Conservation (phyloP, 2,888 invertebrate genomes). For the Pomacea canaliculata region DNA sequence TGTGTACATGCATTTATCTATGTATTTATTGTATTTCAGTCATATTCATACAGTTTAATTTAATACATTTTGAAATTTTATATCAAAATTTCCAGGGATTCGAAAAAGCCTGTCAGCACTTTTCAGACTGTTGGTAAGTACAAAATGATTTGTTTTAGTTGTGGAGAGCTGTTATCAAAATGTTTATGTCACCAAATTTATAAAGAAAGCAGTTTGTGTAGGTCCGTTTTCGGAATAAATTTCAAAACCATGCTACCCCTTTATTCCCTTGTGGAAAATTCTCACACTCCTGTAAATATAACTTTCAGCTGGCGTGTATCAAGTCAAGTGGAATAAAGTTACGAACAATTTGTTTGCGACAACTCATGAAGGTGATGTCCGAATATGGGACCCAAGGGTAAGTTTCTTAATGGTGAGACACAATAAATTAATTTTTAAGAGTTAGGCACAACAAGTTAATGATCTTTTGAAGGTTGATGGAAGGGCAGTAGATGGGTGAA, state of each 20-base stretch:
- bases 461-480: neutral
- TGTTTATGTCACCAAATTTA: no score
- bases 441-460: neutral
- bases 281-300: neutral
- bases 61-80: neutral
- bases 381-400: constrained; percentile 95
- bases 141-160: neutral
- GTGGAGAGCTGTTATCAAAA: no score
- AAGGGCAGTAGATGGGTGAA: no score
- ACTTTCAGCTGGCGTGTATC: constrained; percentile 78
- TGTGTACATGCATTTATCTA: no score
- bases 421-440: neutral
- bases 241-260: no score
- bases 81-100: constrained; percentile 75
- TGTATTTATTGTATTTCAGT: neutral
- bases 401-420: constrained; percentile 64
- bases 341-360: constrained; percentile 88
- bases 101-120: constrained; percentile 85
- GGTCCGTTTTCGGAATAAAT: no score
- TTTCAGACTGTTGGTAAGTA: constrained; percentile 87
- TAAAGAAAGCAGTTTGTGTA: no score
- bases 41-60: no score
- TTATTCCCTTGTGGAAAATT: no score
- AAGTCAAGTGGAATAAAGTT: constrained; percentile 93
- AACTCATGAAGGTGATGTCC: constrained; percentile 94